These are phyloP conservation scores for Nomia melanderi DNA, from an alignment of 1,140 invertebrate genomes.

Conservation along the genomic window DNA sequence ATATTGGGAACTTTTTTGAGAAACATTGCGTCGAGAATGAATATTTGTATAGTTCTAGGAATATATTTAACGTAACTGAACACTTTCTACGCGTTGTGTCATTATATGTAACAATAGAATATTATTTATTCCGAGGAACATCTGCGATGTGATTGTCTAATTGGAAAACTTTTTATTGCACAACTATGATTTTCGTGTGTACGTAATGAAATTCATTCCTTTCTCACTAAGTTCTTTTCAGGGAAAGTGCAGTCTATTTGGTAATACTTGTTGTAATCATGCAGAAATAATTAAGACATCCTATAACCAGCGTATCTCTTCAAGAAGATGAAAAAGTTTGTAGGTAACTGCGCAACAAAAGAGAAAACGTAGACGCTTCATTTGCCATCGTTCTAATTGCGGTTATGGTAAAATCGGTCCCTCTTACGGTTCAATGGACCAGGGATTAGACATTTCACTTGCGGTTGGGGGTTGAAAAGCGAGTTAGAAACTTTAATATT, in stretches of 20 bases:
- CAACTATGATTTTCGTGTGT: too few species aligned
- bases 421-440: conserved; percentile 14
- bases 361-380: conserved; percentile 23
- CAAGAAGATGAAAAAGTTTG: background rate
- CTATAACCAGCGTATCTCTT: background rate
- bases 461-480: conserved; percentile 10
- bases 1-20: too few species aligned
- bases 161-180: too few species aligned
- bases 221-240: too few species aligned
- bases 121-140: too few species aligned
- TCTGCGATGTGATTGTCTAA: too few species aligned
- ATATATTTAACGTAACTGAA: too few species aligned
- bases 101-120: too few species aligned
- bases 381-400: conserved; percentile 32
- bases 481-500: background rate
- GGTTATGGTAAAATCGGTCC: conserved; percentile 14
- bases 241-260: background rate
- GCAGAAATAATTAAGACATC: background rate
- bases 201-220: too few species aligned
- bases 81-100: too few species aligned
- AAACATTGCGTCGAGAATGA: too few species aligned
- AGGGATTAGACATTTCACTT: conserved; percentile 17
- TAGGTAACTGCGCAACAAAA: background rate
- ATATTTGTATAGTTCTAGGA: too few species aligned
- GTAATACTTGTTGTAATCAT: background rate